Percentiles rank a stretch among this genome's conserved stretches.
phyloP scores from a whole-genome alignment of 1,140 invertebrate genomes.

The Apis dorsata region DNA sequence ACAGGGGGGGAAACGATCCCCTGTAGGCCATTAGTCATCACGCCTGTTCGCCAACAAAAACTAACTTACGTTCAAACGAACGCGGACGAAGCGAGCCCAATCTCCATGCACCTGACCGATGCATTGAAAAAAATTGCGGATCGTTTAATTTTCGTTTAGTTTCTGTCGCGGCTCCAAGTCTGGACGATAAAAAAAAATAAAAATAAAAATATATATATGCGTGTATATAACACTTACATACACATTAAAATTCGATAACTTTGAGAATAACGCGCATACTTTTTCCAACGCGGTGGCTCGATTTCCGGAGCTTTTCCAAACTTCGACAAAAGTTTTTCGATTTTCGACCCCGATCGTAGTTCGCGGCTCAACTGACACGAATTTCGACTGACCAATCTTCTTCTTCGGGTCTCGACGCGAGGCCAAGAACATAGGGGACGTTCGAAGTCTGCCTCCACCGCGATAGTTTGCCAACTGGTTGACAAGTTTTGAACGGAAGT shows the following conservation, averaged over 20 bases:
- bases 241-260: neutral
- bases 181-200: no score
- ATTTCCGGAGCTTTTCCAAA: neutral
- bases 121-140: conserved; percentile 42
- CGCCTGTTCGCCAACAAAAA: conserved; percentile 56
- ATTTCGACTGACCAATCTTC: conserved; percentile 53
- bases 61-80: conserved; percentile 62
- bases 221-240: neutral
- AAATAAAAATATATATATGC: no score
- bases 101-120: no score
- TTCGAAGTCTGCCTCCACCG: conserved; percentile 23
- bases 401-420: neutral
- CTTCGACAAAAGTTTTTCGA: conserved; percentile 10
- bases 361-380: conserved; percentile 19
- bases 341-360: conserved; percentile 36
- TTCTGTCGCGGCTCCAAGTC: no score
- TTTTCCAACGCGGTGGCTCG: conserved; percentile 17
- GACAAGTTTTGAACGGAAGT: conserved; percentile 59
- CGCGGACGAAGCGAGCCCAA: neutral
- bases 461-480: conserved; percentile 63
- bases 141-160: conserved; percentile 40
- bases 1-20: conserved; percentile 51
- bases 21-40: conserved; percentile 67
- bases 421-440: conserved; percentile 17
- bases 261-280: conserved; percentile 12